phyloP scores from a whole-genome alignment of 2,113 vertebrate genomes.

The Prochilodus magdalenae region DNA sequence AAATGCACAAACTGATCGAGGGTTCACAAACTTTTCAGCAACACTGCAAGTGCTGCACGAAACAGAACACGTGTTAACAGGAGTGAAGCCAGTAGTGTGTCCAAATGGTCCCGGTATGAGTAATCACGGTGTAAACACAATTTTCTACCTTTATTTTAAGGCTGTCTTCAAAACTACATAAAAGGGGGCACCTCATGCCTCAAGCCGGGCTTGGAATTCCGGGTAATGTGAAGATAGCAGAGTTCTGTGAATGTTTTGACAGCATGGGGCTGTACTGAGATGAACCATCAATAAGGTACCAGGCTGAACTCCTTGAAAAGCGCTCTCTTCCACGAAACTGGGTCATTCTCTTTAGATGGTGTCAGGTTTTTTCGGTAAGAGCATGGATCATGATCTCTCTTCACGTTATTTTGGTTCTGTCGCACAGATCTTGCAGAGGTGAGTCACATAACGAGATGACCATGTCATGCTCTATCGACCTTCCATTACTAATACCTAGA shows the following conservation, averaged over 20 bases:
- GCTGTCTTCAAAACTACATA: neutral
- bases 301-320: slow-evolving; percentile 9
- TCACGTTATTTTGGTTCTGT: neutral
- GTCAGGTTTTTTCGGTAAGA: neutral
- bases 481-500: neutral
- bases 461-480: neutral
- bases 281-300: slow-evolving; percentile 14
- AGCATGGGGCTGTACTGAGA: slow-evolving; percentile 5
- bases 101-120: neutral
- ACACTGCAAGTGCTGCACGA: too few relatives aligned
- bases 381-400: neutral
- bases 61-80: neutral
- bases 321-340: slow-evolving; percentile 3
- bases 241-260: slow-evolving; percentile 25
- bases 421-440: neutral
- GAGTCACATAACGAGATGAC: neutral
- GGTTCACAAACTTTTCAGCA: too few relatives aligned
- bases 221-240: slow-evolving; percentile 13
- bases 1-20: too few relatives aligned
- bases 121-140: neutral
- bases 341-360: slow-evolving; percentile 1
- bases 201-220: neutral
- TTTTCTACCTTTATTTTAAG: neutral
- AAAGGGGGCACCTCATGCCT: neutral
- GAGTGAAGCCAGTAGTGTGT: neutral